Conservation (phyloP, 2,797 vertebrate genomes). For the Hemitrygon akajei region DNA sequence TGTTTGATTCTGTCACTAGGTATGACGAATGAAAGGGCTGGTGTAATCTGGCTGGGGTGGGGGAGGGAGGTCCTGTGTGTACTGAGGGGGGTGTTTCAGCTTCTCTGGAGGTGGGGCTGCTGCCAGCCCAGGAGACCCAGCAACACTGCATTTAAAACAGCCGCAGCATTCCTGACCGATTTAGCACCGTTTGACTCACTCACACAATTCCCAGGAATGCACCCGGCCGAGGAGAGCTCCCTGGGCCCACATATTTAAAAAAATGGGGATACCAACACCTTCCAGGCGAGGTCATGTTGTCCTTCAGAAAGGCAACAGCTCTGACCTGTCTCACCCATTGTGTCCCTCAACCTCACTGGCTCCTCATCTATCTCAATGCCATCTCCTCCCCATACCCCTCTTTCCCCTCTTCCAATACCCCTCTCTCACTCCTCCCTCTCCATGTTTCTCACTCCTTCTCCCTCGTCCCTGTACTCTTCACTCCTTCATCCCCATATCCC, state of each 20-base stretch:
- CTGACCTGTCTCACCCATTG: neutral
- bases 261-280: too few relatives aligned
- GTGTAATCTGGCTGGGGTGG: too few relatives aligned
- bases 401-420: neutral
- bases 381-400: neutral
- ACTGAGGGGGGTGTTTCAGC: neutral
- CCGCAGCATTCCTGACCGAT: neutral
- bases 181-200: neutral
- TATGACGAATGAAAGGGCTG: too few relatives aligned
- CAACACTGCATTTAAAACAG: neutral
- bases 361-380: neutral
- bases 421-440: neutral
- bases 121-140: neutral
- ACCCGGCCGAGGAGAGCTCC: neutral
- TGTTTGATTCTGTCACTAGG: too few relatives aligned
- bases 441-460: too few relatives aligned
- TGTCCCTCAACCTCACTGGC: too few relatives aligned
- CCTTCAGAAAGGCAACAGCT: neutral
- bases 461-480: too few relatives aligned
- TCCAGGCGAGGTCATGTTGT: too few relatives aligned
- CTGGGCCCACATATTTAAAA: too few relatives aligned
- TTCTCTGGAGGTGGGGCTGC: neutral
- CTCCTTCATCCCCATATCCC: neutral
- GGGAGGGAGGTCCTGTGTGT: too few relatives aligned
- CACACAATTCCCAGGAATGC: neutral